A percentile compares a stretch with the other conserved stretches of the same genome.
phyloP scores from a whole-genome alignment of 2,888 invertebrate species.

The Sesia apiformis region DNA sequence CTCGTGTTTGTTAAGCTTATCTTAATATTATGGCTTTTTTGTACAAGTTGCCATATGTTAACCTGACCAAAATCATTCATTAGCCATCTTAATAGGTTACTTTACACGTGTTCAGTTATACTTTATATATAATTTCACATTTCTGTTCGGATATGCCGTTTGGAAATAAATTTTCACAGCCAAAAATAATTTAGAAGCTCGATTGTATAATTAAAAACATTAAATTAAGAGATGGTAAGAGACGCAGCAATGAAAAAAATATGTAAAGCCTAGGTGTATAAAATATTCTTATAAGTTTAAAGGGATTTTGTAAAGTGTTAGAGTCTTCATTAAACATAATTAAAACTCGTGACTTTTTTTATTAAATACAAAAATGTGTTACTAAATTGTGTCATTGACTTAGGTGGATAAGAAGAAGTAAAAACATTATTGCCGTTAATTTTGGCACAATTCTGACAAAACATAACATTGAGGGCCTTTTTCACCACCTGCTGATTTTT shows the following conservation, averaged over 20 bases:
- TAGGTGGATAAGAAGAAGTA: background rate
- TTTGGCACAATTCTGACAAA: slow-evolving; percentile 29
- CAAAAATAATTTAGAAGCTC: too few relatives aligned
- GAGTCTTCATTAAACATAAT: background rate
- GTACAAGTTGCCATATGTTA: background rate
- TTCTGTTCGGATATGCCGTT: too few relatives aligned
- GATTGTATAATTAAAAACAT: too few relatives aligned
- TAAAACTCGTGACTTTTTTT: background rate
- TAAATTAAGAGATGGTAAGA: too few relatives aligned
- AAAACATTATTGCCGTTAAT: slow-evolving; percentile 18
- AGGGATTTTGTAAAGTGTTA: background rate
- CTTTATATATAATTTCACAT: too few relatives aligned
- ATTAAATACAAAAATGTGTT: background rate
- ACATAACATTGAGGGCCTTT: slow-evolving; percentile 5
- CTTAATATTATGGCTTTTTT: slow-evolving; percentile 31
- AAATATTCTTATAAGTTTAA: background rate
- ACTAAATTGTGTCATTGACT: background rate
- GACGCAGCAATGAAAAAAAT: too few relatives aligned
- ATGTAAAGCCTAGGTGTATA: too few relatives aligned
- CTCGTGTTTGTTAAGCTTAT: slow-evolving; percentile 47
- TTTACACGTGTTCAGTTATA: too few relatives aligned
- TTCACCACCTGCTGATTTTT: too few relatives aligned
- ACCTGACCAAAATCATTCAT: background rate
- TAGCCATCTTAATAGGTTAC: background rate
- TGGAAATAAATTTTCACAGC: too few relatives aligned